Conservation (phyloP, 2,113 vertebrate species). For the Puntigrus tetrazona region DNA sequence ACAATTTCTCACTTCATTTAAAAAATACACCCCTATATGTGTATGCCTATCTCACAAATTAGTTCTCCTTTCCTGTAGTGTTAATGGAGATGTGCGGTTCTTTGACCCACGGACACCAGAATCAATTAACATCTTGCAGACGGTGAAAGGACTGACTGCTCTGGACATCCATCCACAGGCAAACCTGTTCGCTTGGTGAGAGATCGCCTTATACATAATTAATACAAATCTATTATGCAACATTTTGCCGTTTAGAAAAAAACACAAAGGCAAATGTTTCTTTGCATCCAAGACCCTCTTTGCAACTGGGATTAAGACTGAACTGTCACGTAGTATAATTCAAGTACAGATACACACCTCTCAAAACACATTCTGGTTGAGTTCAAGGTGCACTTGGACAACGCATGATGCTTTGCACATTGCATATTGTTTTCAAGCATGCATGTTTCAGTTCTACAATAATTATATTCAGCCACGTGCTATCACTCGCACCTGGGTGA, state of each 20-base stretch:
- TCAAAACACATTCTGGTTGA: too few relatives aligned
- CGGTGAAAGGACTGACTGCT: slow-evolving; percentile 91
- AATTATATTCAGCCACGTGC: too few relatives aligned
- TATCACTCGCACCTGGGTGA: too few relatives aligned
- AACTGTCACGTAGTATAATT: too few relatives aligned
- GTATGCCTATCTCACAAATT: background rate
- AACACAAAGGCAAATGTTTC: too few relatives aligned
- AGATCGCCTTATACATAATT: slow-evolving; percentile 16
- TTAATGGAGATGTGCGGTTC: slow-evolving; percentile 94
- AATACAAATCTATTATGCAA: background rate
- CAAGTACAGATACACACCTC: too few relatives aligned
- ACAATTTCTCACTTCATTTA: background rate
- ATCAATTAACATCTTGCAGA: slow-evolving; percentile 91
- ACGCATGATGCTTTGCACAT: too few relatives aligned
- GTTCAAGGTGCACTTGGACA: too few relatives aligned
- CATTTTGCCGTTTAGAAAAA: background rate
- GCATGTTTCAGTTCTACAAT: too few relatives aligned
- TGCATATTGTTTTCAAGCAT: too few relatives aligned
- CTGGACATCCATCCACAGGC: slow-evolving; percentile 96
- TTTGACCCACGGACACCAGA: slow-evolving; percentile 88
- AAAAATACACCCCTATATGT: background rate
- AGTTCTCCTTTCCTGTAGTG: slow-evolving; percentile 68
- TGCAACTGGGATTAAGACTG: too few relatives aligned
- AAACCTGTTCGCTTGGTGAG: slow-evolving; percentile 94
- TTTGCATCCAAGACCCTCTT: too few relatives aligned